Evolutionary conservation across 1,140 invertebrate genomes (phyloP), one percentile per base, ranked within the genome.

Genomic region (Condylostylus longicornis): DNA sequence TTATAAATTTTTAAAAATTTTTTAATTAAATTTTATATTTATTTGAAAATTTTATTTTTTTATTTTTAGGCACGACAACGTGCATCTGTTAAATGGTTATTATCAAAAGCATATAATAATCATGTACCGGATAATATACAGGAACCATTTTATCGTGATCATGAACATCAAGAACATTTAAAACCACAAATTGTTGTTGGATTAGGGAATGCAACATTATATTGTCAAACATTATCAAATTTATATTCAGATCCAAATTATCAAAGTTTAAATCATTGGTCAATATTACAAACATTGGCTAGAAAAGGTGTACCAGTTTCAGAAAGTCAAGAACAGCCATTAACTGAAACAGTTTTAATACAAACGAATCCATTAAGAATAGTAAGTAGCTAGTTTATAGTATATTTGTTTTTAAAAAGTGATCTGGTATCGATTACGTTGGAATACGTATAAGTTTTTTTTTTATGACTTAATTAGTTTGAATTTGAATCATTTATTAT

Each of bases 241-340:
- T 90, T 98, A 63, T 97, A 97, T 64, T 86, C 85, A 33, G 91
- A 98, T 69, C 88, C 87, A 37, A 89, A 91, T 64, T 90, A 89
- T 64, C 80, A 90, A 66, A 88, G 85, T 66, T 74, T 94, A 42
- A 91, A 89, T 68, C 89, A 96, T 65, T 85, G 81, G 73, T 85
- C 86, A 51, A 86, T 94, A 46, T 71, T 91, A 48, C 87, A 94
- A 66, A 87, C 87, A 36, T 69, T 98, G 42, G 78, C 82, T 35
- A 71, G 89, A 46, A 94, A 94, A 62, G 89, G 89, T 32, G 80
- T 95, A 23, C 86, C 81, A 52, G 77, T 91, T 22, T 71, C 75
- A 20, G 84, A 90, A 58, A 75, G 82, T 30, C 73, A 77, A 41
- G 87, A 91, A 61, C 74, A 77, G 47, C 75, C 81, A 51, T 77